Conservation (phyloP, 2,113 vertebrate genomes). For the Rostratula benghalensis region DNA sequence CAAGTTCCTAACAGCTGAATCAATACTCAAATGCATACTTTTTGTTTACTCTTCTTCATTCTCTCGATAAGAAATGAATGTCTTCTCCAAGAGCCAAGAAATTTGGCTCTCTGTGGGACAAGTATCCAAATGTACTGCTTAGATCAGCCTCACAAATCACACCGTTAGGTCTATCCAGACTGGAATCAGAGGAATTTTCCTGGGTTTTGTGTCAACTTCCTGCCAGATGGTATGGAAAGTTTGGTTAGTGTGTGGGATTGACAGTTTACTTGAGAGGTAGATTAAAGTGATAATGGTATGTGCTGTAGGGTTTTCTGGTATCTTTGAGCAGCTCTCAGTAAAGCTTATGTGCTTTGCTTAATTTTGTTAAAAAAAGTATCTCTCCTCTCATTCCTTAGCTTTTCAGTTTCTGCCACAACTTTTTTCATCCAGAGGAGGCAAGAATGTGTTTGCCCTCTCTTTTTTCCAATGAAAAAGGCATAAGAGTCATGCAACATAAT, state of each 20-base stretch:
- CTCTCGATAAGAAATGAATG: neutral
- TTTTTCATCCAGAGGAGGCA: neutral
- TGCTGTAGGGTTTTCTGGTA: constrained; percentile 9
- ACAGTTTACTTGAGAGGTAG: constrained; percentile 29
- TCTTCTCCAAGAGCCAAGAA: neutral
- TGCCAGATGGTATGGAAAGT: constrained; percentile 35
- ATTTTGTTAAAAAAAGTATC: neutral
- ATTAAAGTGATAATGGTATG: constrained; percentile 1
- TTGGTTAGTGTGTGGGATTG: constrained; percentile 20
- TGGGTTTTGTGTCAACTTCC: constrained; percentile 19
- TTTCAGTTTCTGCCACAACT: neutral
- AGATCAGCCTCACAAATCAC: neutral
- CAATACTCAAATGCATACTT: neutral
- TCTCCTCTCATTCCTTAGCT: neutral
- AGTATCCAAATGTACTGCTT: neutral
- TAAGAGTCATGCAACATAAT: neutral
- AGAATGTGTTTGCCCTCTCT: neutral
- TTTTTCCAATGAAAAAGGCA: neutral
- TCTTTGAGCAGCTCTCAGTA: neutral
- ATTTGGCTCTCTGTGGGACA: neutral
- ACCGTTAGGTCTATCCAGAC: neutral
- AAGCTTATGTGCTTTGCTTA: neutral
- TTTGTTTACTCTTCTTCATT: neutral
- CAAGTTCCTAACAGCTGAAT: neutral
- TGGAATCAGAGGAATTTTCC: constrained; percentile 44